Percentiles rank a stretch among this genome's conserved stretches.
These are phyloP conservation scores for Uloborus plumipes DNA, from an alignment of 2,888 invertebrate species.

Conservation along the genomic window DNA sequence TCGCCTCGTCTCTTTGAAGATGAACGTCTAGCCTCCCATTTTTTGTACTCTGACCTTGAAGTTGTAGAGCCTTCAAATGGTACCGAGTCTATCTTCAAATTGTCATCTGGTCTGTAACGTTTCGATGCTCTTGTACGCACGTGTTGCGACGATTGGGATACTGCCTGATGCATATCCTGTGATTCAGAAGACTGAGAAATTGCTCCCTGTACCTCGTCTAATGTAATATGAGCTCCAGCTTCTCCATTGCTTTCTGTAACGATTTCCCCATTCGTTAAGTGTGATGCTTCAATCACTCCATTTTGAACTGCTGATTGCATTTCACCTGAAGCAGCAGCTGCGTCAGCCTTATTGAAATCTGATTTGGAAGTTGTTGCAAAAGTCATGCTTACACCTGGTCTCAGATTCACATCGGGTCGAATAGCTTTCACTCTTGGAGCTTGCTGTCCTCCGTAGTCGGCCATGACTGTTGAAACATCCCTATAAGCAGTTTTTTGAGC, in stretches of 20 bases:
- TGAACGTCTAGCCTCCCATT: conserved; percentile 35
- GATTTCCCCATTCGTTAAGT: neutral
- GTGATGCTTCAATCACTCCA: neutral
- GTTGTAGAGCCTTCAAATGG: conserved; percentile 51
- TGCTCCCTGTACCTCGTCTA: neutral
- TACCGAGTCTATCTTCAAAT: conserved; percentile 34
- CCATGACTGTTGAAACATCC: neutral
- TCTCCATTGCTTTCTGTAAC: neutral
- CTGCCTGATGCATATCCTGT: too few species aligned
- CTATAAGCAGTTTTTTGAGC: too few species aligned
- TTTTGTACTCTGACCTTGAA: conserved; percentile 39
- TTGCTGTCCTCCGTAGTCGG: conserved; percentile 20
- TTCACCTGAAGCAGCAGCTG: neutral
- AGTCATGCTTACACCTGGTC: conserved; percentile 53
- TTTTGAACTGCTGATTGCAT: neutral
- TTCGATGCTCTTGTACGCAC: neutral
- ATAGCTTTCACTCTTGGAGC: conserved; percentile 8
- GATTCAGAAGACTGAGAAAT: neutral
- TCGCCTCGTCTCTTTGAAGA: conserved; percentile 51
- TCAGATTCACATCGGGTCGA: conserved; percentile 47
- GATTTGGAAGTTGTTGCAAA: conserved; percentile 40
- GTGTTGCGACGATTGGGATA: too few species aligned
- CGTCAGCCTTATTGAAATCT: conserved; percentile 5
- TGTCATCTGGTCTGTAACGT: conserved; percentile 45
- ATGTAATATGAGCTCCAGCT: neutral